Percentiles rank a stretch among this genome's conserved stretches.
phyloP scores from a whole-genome alignment of 2,888 invertebrate species.

The Crocallis elinguaria region DNA sequence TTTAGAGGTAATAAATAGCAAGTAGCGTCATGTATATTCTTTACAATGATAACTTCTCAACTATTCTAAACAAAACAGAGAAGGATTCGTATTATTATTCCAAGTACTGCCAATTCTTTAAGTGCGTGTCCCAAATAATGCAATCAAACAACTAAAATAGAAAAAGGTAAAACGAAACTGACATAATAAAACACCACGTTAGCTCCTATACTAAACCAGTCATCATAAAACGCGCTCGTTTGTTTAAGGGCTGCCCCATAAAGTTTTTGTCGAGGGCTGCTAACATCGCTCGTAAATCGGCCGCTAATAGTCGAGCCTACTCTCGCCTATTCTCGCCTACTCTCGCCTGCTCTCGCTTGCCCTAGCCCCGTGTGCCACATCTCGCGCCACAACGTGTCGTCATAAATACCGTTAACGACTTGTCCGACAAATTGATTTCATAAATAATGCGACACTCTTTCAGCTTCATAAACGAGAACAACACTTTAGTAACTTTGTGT shows the following conservation, averaged over 20 bases:
- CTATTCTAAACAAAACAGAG: too few relatives aligned
- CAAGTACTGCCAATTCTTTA: too few relatives aligned
- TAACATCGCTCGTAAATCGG: constrained; percentile 13
- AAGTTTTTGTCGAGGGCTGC: constrained; percentile 8
- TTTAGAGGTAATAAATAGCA: too few relatives aligned
- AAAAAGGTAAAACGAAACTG: neutral
- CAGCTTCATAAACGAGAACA: neutral
- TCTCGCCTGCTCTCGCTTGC: neutral
- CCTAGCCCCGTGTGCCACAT: neutral
- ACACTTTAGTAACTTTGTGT: neutral
- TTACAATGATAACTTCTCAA: too few relatives aligned
- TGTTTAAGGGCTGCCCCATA: constrained; percentile 5
- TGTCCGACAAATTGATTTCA: constrained; percentile 18
- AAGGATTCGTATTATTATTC: too few relatives aligned
- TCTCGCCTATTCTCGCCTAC: neutral
- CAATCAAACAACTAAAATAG: too few relatives aligned
- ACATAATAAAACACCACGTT: neutral
- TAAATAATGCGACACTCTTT: constrained; percentile 6
- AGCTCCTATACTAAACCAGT: neutral
- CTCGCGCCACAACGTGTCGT: neutral
- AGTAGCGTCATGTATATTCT: too few relatives aligned
- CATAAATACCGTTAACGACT: constrained; percentile 13
- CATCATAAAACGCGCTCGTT: constrained; percentile 8
- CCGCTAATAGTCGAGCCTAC: constrained; percentile 1
- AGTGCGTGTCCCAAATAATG: too few relatives aligned